Evolutionary conservation across 2,113 vertebrate genomes (phyloP).

Genomic region (Alligator mississippiensis): DNA sequence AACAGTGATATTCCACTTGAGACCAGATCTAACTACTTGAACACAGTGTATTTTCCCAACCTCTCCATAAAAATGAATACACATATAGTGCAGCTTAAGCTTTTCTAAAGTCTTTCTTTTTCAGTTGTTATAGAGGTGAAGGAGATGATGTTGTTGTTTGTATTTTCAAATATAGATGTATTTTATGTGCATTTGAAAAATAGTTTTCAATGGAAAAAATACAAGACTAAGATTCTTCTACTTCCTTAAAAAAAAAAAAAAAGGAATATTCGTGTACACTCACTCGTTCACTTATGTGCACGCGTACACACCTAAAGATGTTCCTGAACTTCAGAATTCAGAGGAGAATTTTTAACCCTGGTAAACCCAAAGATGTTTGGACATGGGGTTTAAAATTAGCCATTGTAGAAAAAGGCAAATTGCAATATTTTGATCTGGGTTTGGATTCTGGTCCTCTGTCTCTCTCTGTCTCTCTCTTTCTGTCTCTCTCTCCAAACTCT

Average conservation of each 20-base stretch:
- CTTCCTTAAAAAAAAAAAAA: neutral
- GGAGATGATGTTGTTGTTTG: neutral
- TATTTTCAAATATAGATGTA: constrained; percentile 7
- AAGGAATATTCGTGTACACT: neutral
- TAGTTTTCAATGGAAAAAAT: constrained; percentile 5
- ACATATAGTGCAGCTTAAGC: neutral
- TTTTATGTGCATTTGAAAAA: constrained; percentile 24
- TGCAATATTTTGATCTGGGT: neutral
- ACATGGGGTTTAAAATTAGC: neutral
- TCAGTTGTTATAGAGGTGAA: neutral
- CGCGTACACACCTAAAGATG: neutral
- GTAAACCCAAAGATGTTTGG: neutral
- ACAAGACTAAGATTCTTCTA: neutral
- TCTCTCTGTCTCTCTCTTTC: neutral
- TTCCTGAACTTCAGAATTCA: neutral
- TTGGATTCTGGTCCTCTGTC: neutral
- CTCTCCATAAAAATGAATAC: neutral
- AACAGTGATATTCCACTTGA: neutral
- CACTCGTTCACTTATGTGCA: neutral
- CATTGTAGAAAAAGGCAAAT: neutral
- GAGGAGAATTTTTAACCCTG: neutral
- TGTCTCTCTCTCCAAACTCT: neutral
- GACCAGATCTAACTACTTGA: fast-evolving
- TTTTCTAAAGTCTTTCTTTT: neutral
- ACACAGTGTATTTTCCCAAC: neutral